These are phyloP conservation scores for Galeruca laticollis DNA, from an alignment of 2,888 invertebrate species.

Conservation along the genomic window DNA sequence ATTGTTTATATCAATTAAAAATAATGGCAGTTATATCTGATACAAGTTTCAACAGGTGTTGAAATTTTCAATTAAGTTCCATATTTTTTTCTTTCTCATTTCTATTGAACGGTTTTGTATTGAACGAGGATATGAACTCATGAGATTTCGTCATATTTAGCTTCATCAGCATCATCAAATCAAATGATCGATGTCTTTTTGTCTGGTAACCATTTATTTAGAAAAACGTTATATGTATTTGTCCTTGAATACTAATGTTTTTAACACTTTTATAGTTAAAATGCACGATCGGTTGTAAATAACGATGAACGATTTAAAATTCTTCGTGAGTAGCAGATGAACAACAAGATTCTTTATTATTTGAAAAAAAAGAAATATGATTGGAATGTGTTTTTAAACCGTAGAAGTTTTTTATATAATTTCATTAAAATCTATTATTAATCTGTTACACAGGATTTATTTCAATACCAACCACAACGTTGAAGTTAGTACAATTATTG, in stretches of 20 bases:
- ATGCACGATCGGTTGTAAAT: conserved; percentile 23
- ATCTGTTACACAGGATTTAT: no score
- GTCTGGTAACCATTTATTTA: conserved; percentile 26
- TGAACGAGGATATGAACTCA: not conserved
- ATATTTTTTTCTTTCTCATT: not conserved
- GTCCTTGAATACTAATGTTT: conserved; percentile 30
- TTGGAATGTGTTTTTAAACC: not conserved
- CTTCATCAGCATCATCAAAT: not conserved
- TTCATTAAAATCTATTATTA: no score
- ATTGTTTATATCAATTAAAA: no score
- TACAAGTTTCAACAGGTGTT: no score
- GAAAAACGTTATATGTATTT: conserved; percentile 19
- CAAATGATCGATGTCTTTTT: conserved; percentile 6
- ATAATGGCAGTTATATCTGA: no score
- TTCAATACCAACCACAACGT: no score
- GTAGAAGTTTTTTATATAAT: not conserved
- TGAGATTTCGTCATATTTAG: conserved; percentile 8
- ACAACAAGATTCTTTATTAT: conserved; percentile 8
- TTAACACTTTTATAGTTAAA: conserved; percentile 26
- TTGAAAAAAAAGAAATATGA: not conserved
- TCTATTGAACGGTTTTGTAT: not conserved
- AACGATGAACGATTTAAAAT: conserved; percentile 23
- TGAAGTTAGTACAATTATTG: no score
- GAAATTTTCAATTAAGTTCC: no score
- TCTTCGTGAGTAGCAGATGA: conserved; percentile 14